These are phyloP conservation scores for Galerucella pusilla DNA, from an alignment of 2,888 invertebrate genomes.

Conservation along the genomic window DNA sequence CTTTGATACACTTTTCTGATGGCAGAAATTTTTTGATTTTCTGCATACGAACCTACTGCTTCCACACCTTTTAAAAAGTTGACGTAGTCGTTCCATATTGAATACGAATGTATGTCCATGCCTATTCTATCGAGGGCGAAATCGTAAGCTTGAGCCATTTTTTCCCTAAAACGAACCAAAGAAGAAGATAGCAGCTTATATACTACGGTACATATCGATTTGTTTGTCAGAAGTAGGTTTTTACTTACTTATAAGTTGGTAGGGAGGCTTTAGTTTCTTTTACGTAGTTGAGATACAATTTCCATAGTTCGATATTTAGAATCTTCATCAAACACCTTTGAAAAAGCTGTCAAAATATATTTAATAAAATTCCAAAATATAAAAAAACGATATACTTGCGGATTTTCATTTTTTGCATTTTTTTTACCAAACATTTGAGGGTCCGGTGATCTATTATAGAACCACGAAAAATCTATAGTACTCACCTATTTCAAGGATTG, in stretches of 20 bases:
- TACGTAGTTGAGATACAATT: slow-evolving; percentile 96
- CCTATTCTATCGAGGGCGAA: slow-evolving; percentile 99
- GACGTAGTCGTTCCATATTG: slow-evolving; percentile 98
- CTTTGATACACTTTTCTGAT: slow-evolving; percentile 97
- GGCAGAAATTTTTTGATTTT: slow-evolving; percentile 99
- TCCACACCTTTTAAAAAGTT: slow-evolving; percentile 95
- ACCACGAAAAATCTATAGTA: no score
- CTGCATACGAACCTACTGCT: slow-evolving; percentile 98
- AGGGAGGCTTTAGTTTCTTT: slow-evolving; percentile 96
- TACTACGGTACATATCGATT: neutral
- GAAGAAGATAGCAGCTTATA: neutral
- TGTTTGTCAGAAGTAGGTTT: neutral
- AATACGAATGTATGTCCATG: slow-evolving; percentile 96
- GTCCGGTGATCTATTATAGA: no score
- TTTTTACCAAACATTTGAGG: no score
- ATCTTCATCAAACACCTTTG: slow-evolving; percentile 98
- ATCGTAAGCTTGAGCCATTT: slow-evolving; percentile 99
- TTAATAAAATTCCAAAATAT: slow-evolving; percentile 27
- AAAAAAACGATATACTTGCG: neutral
- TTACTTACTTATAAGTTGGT: slow-evolving; percentile 89
- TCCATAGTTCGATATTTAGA: slow-evolving; percentile 98
- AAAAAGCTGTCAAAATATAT: slow-evolving; percentile 80
- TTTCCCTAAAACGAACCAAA: slow-evolving; percentile 77
- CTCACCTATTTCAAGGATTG: no score
- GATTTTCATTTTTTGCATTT: no score